Evolutionary conservation across 2,113 vertebrate species (phyloP), one percentile per base, ranked within the genome.

Genomic region (Smithornis capensis): DNA sequence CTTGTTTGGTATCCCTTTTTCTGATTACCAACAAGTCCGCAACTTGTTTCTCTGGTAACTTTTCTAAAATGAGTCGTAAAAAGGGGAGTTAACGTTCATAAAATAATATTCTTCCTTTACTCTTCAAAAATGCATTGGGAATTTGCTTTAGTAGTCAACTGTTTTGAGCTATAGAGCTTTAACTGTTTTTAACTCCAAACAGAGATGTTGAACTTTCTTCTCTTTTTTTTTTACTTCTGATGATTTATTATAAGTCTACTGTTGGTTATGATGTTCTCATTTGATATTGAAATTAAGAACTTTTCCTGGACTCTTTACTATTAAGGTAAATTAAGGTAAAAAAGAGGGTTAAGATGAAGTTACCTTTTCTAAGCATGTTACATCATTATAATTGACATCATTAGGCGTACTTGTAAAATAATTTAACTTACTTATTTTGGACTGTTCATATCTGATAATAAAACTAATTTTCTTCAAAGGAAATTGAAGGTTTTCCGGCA

Each of bases 351-450:
- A 68, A 47, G 33, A 21, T 85, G 17, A 31, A 67, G 2, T 68
- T 71, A 59, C 18, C 19, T 83, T 85, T 88, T 85, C 29, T 79
- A 59, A 87, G 40, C 6, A 64, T 64, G n/a, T n/a, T n/a, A n/a
- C n/a, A n/a, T n/a, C n/a, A n/a, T n/a, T n/a, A 47, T 35, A 0
- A 47, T 45, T 53, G 19, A n/a, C 18, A 17, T 55, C 0, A 19
- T 45, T 92, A 89, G 37, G 50, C 59, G 2, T 87, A 62, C 52
- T 62, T 59, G 22, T 65, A 45, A 63, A 84, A 78, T 52, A 35
- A 70, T 28, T 33, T 37, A 19, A 76, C 5, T 57, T 31, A 31
- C 7, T 55, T 83, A 33, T 4, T 83, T 95, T 69, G 12, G 6
- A n/a, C 17, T 70, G 19, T 53, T 87, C 14, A 2, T 68, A 4